Evolutionary conservation across 2,888 invertebrate genomes (phyloP).

Genomic region (Kryphioiulus occultus): DNA sequence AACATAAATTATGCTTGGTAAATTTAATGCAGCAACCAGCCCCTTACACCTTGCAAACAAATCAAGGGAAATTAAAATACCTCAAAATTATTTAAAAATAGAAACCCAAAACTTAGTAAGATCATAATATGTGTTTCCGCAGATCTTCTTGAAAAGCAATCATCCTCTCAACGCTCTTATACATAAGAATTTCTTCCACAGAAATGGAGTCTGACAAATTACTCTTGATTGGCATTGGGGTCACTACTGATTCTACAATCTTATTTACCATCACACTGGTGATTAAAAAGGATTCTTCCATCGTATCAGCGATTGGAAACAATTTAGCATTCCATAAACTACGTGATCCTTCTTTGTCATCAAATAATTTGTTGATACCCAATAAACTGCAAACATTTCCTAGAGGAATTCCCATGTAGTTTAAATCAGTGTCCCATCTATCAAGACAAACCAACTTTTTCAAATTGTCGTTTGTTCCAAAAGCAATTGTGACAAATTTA

Average conservation of each 20-base stretch:
- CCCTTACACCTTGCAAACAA: no score
- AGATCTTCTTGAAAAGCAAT: constrained; percentile 40
- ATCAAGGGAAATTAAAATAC: neutral
- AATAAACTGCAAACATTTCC: constrained; percentile 35
- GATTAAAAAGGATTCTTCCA: constrained; percentile 55
- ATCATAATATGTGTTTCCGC: neutral
- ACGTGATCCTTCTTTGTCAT: constrained; percentile 27
- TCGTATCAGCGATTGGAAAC: constrained; percentile 54
- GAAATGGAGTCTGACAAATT: neutral
- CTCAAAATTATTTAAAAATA: neutral
- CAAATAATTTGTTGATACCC: constrained; percentile 35
- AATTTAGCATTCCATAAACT: constrained; percentile 56
- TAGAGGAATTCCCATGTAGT: constrained; percentile 53
- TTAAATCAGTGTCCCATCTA: constrained; percentile 34
- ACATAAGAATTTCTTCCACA: constrained; percentile 25
- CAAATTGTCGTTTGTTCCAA: constrained; percentile 55
- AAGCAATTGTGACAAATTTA: constrained; percentile 56
- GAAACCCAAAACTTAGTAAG: neutral
- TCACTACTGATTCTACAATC: neutral
- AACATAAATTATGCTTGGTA: neutral
- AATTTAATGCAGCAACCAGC: no score
- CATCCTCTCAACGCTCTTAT: constrained; percentile 20
- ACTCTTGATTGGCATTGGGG: neutral
- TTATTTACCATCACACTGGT: constrained; percentile 54
- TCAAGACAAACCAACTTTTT: constrained; percentile 51